Percentiles rank a stretch among this genome's conserved stretches.
Evolutionary conservation across 2,888 invertebrate genomes (phyloP).

Genomic region (Hydroisotoma schaefferi): DNA sequence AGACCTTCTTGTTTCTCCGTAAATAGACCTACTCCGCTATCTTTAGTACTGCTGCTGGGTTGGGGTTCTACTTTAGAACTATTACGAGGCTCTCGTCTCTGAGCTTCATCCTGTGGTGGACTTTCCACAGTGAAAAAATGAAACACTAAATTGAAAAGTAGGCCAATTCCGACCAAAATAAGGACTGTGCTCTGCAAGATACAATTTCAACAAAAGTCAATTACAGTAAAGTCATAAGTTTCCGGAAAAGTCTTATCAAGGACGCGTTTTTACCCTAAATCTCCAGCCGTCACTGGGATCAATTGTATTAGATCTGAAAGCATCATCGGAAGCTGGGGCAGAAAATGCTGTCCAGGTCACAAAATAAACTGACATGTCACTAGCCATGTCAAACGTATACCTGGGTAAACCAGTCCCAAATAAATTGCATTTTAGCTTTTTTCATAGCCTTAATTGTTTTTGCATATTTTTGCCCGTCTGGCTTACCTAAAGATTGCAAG

Average conservation of each 20-base stretch:
- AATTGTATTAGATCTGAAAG: slow-evolving; percentile 21
- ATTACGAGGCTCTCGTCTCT: background rate
- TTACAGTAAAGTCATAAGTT: background rate
- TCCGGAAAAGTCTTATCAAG: background rate
- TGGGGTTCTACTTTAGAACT: background rate
- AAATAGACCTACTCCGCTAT: background rate
- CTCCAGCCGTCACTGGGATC: slow-evolving; percentile 41
- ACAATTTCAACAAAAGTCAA: background rate
- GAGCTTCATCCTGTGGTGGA: background rate
- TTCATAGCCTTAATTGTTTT: background rate
- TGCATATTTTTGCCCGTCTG: slow-evolving; percentile 11
- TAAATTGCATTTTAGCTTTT: background rate
- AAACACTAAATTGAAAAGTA: slow-evolving; percentile 48
- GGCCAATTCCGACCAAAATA: slow-evolving; percentile 49
- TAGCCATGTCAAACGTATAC: slow-evolving; percentile 29
- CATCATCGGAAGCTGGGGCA: background rate
- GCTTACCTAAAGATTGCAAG: slow-evolving; percentile 53
- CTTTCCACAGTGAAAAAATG: slow-evolving; percentile 48
- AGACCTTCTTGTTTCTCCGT: background rate
- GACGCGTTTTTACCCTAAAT: slow-evolving; percentile 44
- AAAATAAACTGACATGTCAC: slow-evolving; percentile 31
- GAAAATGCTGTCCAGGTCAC: slow-evolving; percentile 26
- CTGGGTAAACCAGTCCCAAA: background rate
- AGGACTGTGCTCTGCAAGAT: slow-evolving; percentile 48
- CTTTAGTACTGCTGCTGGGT: background rate